A percentile compares a stretch with the other conserved stretches of the same genome.
These are phyloP conservation scores for Acleris cristana DNA, from an alignment of 2,888 invertebrate species.

Conservation along the genomic window DNA sequence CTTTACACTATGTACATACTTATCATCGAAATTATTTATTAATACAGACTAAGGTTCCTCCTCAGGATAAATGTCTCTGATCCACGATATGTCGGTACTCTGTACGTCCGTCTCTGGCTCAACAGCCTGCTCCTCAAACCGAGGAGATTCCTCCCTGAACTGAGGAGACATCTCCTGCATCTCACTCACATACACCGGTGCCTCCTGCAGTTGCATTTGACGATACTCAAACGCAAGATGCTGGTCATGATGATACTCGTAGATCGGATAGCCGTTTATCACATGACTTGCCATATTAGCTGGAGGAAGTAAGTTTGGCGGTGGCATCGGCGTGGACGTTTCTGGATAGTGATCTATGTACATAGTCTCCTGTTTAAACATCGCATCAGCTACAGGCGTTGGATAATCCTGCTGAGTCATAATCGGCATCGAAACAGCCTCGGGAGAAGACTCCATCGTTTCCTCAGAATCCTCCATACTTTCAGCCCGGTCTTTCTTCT, in stretches of 20 bases:
- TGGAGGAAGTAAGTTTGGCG: conserved; percentile 15
- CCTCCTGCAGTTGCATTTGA: conserved; percentile 47
- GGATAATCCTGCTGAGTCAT: conserved; percentile 50
- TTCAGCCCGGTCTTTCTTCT: conserved; percentile 78
- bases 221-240: conserved; percentile 47
- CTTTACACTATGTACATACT: not conserved
- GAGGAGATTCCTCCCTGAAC: conserved; percentile 14
- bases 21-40: not conserved
- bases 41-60: conserved; percentile 49
- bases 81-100: conserved; percentile 68
- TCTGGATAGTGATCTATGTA: conserved; percentile 53
- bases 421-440: conserved; percentile 46
- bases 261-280: conserved; percentile 44
- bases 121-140: not conserved
- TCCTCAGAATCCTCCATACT: conserved; percentile 58
- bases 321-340: conserved; percentile 42
- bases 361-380: conserved; percentile 46
- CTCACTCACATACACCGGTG: conserved; percentile 43
- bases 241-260: conserved; percentile 44
- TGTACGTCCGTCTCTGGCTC: conserved; percentile 41
- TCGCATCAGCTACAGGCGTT: conserved; percentile 42
- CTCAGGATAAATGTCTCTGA: conserved; percentile 55
- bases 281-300: conserved; percentile 38
- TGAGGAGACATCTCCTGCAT: conserved; percentile 40
- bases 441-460: conserved; percentile 55